These are phyloP conservation scores for Eledona agricola DNA, from an alignment of 2,888 invertebrate genomes.

Conservation along the genomic window DNA sequence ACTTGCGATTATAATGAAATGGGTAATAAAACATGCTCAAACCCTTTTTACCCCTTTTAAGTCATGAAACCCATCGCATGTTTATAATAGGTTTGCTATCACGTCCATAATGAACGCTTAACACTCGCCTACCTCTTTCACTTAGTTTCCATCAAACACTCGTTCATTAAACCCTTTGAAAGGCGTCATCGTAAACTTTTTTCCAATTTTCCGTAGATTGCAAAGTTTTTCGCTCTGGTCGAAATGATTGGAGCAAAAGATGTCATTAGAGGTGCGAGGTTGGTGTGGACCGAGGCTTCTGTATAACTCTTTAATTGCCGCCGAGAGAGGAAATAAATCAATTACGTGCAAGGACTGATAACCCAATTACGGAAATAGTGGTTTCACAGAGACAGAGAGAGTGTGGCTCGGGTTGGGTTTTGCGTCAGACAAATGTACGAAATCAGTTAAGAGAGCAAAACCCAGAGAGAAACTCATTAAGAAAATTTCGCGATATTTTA, in stretches of 20 bases:
- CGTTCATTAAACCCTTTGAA: too few species aligned
- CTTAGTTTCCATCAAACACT: too few species aligned
- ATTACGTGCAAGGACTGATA: conserved; percentile 57
- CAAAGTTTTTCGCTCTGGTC: conserved; percentile 1
- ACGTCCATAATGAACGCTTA: too few species aligned
- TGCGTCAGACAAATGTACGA: conserved; percentile 45
- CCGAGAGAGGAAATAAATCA: conserved; percentile 54
- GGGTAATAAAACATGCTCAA: too few species aligned
- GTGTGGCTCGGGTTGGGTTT: conserved; percentile 33
- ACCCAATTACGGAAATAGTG: conserved; percentile 50
- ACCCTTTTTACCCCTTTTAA: too few species aligned
- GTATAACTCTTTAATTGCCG: conserved; percentile 49
- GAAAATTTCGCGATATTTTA: conserved; percentile 42
- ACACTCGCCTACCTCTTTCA: too few species aligned
- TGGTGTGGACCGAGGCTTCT: conserved; percentile 35
- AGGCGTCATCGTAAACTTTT: too few species aligned
- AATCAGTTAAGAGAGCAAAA: conserved; percentile 44
- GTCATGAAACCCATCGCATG: too few species aligned
- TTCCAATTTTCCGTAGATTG: conserved; percentile 1
- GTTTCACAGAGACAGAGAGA: conserved; percentile 39
- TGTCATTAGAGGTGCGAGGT: conserved; percentile 23
- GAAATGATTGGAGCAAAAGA: conserved; percentile 13
- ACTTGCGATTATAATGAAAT: too few species aligned
- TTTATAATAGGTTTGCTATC: too few species aligned
- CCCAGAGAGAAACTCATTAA: conserved; percentile 44